A percentile compares a stretch with the other conserved stretches of the same genome.
Evolutionary conservation across 2,888 invertebrate genomes (phyloP).

Genomic region (Charanyca ferruginea): DNA sequence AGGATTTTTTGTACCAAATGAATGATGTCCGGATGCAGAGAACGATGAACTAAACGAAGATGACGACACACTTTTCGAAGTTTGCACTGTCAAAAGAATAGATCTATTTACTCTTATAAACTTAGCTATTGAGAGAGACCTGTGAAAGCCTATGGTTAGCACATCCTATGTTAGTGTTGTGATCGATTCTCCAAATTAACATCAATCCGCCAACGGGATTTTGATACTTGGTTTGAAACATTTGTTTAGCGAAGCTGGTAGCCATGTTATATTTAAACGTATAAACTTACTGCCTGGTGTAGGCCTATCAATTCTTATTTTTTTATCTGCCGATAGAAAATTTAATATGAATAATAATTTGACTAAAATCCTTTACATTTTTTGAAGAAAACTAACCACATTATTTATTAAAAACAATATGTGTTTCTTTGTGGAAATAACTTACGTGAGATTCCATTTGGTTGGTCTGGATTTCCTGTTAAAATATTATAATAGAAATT

Average conservation of each 20-base stretch:
- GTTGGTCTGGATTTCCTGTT: neutral
- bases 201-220: neutral
- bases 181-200: neutral
- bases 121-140: neutral
- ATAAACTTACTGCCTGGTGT: slow-evolving; percentile 9
- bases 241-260: neutral
- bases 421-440: neutral
- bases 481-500: neutral
- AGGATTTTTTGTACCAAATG: neutral
- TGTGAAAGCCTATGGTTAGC: neutral
- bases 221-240: neutral
- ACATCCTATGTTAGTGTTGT: no score
- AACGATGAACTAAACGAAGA: neutral
- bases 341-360: neutral
- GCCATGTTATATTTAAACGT: neutral
- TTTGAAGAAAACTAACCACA: no score
- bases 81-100: slow-evolving; percentile 20
- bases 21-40: slow-evolving; percentile 10
- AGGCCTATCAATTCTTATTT: neutral
- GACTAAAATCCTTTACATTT: no score
- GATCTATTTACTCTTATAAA: slow-evolving; percentile 3
- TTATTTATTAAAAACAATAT: neutral
- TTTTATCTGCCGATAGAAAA: slow-evolving; percentile 11
- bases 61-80: neutral
- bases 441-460: neutral